Evolutionary conservation across 2,797 vertebrate species (phyloP).

Genomic region (Austrolebias charrua): DNA sequence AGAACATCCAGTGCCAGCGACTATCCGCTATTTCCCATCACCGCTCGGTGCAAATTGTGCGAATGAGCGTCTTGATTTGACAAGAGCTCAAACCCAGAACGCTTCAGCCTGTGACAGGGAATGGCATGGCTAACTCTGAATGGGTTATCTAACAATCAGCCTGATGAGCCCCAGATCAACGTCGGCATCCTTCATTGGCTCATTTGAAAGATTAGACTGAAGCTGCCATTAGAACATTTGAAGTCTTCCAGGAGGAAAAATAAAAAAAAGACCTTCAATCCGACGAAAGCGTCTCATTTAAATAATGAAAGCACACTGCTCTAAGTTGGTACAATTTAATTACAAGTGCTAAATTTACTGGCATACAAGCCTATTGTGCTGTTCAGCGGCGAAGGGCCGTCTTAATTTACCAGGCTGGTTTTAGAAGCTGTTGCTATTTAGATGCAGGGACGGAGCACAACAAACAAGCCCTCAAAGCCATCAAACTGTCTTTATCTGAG

Average conservation of each 20-base stretch:
- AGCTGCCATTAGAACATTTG: constrained; percentile 52
- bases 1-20: constrained; percentile 38
- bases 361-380: constrained; percentile 30
- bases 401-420: constrained; percentile 32
- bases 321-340: constrained; percentile 54
- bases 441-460: constrained; percentile 42
- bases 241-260: constrained; percentile 30
- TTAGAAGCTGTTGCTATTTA: constrained; percentile 40
- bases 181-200: constrained; percentile 42
- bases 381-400: constrained; percentile 20
- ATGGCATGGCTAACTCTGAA: constrained; percentile 31
- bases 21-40: constrained; percentile 44
- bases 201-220: constrained; percentile 34
- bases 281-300: constrained; percentile 35
- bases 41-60: constrained; percentile 41
- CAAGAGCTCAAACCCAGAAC: constrained; percentile 11
- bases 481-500: constrained; percentile 49
- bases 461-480: constrained; percentile 40
- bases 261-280: constrained; percentile 29
- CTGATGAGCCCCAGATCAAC: constrained; percentile 36
- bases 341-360: constrained; percentile 21
- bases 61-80: constrained; percentile 36
- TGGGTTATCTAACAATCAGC: constrained; percentile 46
- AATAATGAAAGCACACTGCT: constrained; percentile 46
- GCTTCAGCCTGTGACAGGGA: constrained; percentile 31